These are phyloP conservation scores for Arothron firmamentum DNA, from an alignment of 2,113 vertebrate species.

Conservation along the genomic window DNA sequence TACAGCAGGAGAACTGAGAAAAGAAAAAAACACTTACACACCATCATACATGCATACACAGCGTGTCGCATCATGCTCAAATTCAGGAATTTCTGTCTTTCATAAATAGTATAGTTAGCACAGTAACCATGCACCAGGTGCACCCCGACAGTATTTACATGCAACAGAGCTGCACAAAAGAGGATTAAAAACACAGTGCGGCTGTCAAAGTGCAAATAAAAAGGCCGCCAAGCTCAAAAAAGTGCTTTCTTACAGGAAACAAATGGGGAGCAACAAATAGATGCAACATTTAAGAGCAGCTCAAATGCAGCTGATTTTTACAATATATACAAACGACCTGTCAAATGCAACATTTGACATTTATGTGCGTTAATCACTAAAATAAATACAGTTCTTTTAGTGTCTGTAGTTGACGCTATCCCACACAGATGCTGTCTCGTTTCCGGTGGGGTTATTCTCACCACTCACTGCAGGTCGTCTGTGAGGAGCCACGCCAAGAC, in stretches of 20 bases:
- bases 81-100: too few species aligned
- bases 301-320: conserved; percentile 9
- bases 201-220: conserved; percentile 30
- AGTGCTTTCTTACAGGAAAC: conserved; percentile 13
- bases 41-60: too few species aligned
- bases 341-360: neutral
- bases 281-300: neutral
- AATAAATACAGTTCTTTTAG: conserved; percentile 50
- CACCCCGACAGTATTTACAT: conserved; percentile 20
- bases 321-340: conserved; percentile 24
- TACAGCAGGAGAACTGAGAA: conserved; percentile 10
- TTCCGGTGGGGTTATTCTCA: too few species aligned
- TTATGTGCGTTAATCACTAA: conserved; percentile 21
- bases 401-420: conserved; percentile 22
- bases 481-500: too few species aligned
- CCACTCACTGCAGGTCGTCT: too few species aligned
- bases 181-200: neutral
- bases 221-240: conserved; percentile 22
- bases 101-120: too few species aligned
- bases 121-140: neutral
- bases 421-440: neutral
- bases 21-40: neutral
- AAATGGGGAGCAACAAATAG: conserved; percentile 9
- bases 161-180: conserved; percentile 2
- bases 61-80: too few species aligned